Conservation (phyloP, 2,888 invertebrate species). For the Schizaphis graminum region DNA sequence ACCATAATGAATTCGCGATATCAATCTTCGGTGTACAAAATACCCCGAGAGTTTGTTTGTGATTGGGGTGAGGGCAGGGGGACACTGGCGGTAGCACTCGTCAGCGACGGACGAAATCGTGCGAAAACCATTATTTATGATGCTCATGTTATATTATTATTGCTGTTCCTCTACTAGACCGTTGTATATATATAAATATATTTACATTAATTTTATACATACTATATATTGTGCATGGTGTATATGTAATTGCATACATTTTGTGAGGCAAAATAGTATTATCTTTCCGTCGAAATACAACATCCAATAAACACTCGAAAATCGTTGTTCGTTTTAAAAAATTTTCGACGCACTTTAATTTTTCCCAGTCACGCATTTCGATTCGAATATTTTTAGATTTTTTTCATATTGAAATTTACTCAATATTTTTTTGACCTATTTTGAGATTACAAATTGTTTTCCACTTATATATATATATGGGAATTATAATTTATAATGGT, state of each 20-base stretch:
- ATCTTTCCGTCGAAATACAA: background rate
- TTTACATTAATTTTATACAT: background rate
- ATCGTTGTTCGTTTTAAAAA: background rate
- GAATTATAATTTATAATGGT: background rate
- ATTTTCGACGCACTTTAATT: background rate
- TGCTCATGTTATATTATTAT: background rate
- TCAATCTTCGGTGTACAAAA: conserved; percentile 63
- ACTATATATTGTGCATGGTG: background rate
- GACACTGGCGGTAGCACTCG: background rate
- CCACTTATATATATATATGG: background rate
- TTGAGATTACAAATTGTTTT: background rate
- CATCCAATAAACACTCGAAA: background rate
- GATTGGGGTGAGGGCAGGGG: background rate
- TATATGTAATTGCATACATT: background rate
- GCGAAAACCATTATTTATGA: conserved; percentile 57
- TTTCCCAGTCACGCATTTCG: background rate
- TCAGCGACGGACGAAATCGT: conserved; percentile 55
- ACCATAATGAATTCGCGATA: conserved; percentile 65
- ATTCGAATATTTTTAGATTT: background rate
- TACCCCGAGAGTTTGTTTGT: background rate
- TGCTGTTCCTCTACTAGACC: background rate
- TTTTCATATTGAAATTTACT: background rate
- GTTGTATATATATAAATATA: background rate
- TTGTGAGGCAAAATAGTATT: background rate
- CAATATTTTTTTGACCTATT: background rate